Base-by-base conservation (phyloP, 1,140 invertebrate species). In the Contarinia nasturtii region DNA sequence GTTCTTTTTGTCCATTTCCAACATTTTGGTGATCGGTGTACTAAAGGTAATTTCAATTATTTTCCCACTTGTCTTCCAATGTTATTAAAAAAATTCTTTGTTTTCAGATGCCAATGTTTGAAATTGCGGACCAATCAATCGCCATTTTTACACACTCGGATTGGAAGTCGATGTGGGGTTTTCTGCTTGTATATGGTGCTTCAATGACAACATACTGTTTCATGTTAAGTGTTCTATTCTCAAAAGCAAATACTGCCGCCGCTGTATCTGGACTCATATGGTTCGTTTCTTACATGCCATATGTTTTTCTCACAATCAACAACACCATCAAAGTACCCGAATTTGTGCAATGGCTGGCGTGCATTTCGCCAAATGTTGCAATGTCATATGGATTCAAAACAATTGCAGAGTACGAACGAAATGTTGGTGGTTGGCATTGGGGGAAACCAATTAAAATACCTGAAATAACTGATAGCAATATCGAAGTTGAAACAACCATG, bases 321-420 rank as follows among this genome's bases (percentile, higher is more conserved):
- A 40, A n/a, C 7, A 3, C 3, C 5, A 12, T 15, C 17, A 18
- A 15, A 18, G 17, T 40, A 18, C 37, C 37, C 3, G 4, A 4
- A 5, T 4, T 18, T 5, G 17, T 43, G 15, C 12, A 43, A 43
- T 7, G 5, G 41, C 20, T 20, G 2, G 5, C 18, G 4, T 43
- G 41, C 14, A 19, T 84, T 7, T 72, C 73, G 21, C 72, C 74
- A n/a, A 83, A 80, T 54, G 74, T 79, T 2, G 79, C 77, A 1
- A 80, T 86, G 75, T 74, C 77, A 0, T 79, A 74, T 57, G 80
- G 79, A 2, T 80, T 80, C 47, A 67, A 74, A 53, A 52, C 82
- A 19, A 71, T 79, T 52, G 50, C 78, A 48, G 64, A 69, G 58
- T 68, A 74, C 58, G 76, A 84, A 72, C 73, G 73, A 57, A 68